A percentile compares a stretch with the other conserved stretches of the same genome.
Evolutionary conservation across 2,797 vertebrate species (phyloP).

Genomic region (Aphelocoma californica): DNA sequence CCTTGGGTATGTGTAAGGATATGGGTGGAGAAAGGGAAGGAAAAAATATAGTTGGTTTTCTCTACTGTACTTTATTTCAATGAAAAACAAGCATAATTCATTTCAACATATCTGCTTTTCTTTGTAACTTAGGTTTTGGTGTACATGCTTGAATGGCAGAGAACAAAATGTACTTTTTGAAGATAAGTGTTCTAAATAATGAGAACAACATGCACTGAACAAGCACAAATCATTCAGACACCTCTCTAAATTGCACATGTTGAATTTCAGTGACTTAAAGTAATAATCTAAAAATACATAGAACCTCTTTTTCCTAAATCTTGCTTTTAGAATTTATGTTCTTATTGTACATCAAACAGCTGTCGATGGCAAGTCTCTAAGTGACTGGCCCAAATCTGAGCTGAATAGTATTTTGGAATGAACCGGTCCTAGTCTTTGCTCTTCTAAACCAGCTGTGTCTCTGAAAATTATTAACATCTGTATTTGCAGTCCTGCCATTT

Average conservation of each 20-base stretch:
- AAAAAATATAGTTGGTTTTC: background rate
- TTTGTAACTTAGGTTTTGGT: slow-evolving; percentile 42
- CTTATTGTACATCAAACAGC: background rate
- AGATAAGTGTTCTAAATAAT: slow-evolving; percentile 57
- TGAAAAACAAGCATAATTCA: slow-evolving; percentile 47
- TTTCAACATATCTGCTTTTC: slow-evolving; percentile 19
- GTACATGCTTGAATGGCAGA: slow-evolving; percentile 41
- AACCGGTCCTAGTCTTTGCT: background rate
- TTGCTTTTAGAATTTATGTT: background rate
- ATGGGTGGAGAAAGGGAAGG: background rate
- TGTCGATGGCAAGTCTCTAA: background rate
- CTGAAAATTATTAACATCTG: background rate
- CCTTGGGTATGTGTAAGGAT: background rate
- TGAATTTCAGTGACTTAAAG: slow-evolving; percentile 14
- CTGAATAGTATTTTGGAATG: background rate
- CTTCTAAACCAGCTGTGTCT: background rate
- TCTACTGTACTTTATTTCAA: background rate
- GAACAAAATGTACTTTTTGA: slow-evolving; percentile 68
- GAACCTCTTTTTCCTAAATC: background rate
- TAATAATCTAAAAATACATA: background rate
- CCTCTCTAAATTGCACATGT: background rate
- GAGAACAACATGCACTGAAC: slow-evolving; percentile 59
- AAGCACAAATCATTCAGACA: slow-evolving; percentile 13
- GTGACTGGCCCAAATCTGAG: background rate
- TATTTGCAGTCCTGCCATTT: background rate